Base-by-base conservation (phyloP, 2,797 vertebrate genomes). In the Mus caroli region DNA sequence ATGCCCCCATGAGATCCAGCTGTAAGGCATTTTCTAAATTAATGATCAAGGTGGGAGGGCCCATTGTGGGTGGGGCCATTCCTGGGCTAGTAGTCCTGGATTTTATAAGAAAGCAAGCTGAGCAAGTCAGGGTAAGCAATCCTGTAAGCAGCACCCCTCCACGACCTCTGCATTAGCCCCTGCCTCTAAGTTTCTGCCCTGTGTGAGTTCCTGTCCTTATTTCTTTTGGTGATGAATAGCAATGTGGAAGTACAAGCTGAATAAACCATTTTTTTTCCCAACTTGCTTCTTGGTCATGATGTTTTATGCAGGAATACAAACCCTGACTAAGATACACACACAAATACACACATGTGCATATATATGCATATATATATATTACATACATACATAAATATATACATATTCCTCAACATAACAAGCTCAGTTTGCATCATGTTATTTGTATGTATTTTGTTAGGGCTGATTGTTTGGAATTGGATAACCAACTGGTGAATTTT, bases 301-400 rank as follows among this genome's bases (percentile, higher is more conserved):
- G 62, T 31, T 14, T 64, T 26, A 8, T 60, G 58, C 58, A 60
- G 58, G 22, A 60, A 60, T 60, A 60, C 58, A 60, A 26, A 24
- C 58, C 58, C 8, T 60, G 20, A 58, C 56, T 22, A 60, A 60
- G 26, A 62, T 37, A 73, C 20, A 12, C 3, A 34, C 14, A 69
- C 67, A 69, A 6, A 37, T 7, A 52, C 1, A 22, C 9, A 54
- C 1, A 54, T 1, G 34, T 4, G 22, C 1, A 50, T 0, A 78
- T 43, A 43, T 43, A 43, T 43, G n/a, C n/a, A 43, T 43, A 43
- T 43, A 43, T 43, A 43, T n/a, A n/a, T n/a, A n/a, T n/a, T n/a
- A n/a, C n/a, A n/a, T n/a, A 43, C 40, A 43, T 19, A 34, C 5
- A 13, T 52, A 31, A 13, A 31, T 13, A 64, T 6, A 34, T 20